Base-by-base conservation (phyloP, 2,797 vertebrate genomes). In the Rhabdophis nuchalis region DNA sequence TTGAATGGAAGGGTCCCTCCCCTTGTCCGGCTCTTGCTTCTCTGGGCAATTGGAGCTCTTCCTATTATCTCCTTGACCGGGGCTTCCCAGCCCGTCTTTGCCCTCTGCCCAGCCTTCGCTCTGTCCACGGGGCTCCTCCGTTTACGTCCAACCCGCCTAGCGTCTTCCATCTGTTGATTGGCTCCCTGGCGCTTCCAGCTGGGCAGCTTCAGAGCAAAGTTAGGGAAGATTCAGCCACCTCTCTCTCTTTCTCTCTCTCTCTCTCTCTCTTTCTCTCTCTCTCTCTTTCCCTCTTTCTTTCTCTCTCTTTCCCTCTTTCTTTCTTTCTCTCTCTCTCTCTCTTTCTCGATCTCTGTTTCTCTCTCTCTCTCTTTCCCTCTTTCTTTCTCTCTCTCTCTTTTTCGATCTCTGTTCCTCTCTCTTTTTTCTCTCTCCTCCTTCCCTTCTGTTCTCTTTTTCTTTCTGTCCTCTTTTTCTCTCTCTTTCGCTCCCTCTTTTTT, bases 141-240 rank as follows among this genome's bases (percentile, higher is more conserved):
- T 94, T 96, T 6, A 5, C 93, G 36, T 14, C 56, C 18, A 20
- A 1, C 56, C 56, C 20, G 95, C 95, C 94, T 90, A 94, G 95
- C 95, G 93, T 90, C 94, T 95, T 20, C 92, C 92, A 94, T 94
- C 95, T 58, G 94, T 64, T 61, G 92, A 46, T 93, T 85, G 92
- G 91, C 95, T 96, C 60, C 0, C 57, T 58, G 20, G n/a, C 68
- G 29, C 93, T 61, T 93, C 72, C 95, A 94, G 97, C 96, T 96
- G 96, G 93, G 94, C 94, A 1, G 72, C 58, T 96, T 87, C 92
- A 92, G 96, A 95, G 94, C 97, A 60, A 95, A 94, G 97, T 97
- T 97, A 96, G 96, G 96, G 96, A 97, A 96, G 97, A 77, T 9
- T 77, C 68, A 97, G 96, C 32, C 4, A 9, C 6, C 9, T 27